Evolutionary conservation across 2,888 invertebrate genomes (phyloP), one percentile per base, ranked within the genome.

Genomic region (Steinernema scapterisci): DNA sequence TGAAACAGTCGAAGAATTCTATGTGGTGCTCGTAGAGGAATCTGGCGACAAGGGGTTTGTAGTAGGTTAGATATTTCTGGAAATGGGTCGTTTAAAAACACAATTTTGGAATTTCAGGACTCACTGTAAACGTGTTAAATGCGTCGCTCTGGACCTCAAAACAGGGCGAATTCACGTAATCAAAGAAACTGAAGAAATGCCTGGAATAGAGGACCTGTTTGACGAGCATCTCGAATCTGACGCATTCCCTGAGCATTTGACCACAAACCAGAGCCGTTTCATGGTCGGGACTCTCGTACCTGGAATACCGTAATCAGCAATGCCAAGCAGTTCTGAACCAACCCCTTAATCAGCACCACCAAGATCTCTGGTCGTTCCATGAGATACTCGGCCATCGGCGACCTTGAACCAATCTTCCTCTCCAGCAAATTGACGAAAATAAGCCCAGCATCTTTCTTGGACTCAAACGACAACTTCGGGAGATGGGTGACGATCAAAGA

Each of bases 121-220:
- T 31, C 31, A 63, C 63, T 31, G 9, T 63, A 16, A 63, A 63
- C 1, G 63, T 63, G 21, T 63, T 63, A 1, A 21, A 27, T 13
- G 63, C 63, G 16, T 63, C 63, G 9, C 27, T 31, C 38, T 63
- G 63, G 16, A 63, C 63, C 13, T 27, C 63, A 25, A 63, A 63
- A 11, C 63, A 25, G 2, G 21, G 16, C 31, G 31, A 16, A 9
- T 63, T 16, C 31, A 63, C 27, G 63, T 63, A 63, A 16, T 63
- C 63, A 63, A 63, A 63, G n/a, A 63, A 63, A 13, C 27, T 63
- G 63, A 31, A 63, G n/a, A 63, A 63, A 13, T 63, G 63, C 31
- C 9, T 27, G 7, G 63, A 63, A 13, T 63, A n/a, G 7, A 63
- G 38, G 27, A 63, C 27, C 16, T 13, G 6, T 31, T 63, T 38